Conservation (phyloP, 2,888 invertebrate species). For the Noctua pronuba region DNA sequence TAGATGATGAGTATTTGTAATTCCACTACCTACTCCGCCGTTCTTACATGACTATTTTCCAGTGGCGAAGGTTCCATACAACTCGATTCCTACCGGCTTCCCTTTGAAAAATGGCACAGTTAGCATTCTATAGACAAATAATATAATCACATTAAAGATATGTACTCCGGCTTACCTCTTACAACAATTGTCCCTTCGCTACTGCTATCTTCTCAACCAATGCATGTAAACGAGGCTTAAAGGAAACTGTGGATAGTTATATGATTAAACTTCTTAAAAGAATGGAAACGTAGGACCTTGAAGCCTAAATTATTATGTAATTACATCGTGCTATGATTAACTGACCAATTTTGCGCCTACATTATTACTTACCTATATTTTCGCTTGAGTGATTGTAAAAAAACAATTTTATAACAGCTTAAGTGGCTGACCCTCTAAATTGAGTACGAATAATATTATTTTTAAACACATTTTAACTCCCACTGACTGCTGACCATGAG, state of each 20-base stretch:
- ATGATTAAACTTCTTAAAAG: slow-evolving; percentile 14
- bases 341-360: slow-evolving; percentile 21
- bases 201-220: neutral
- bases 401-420: neutral
- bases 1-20: neutral
- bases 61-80: no score
- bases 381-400: slow-evolving; percentile 36
- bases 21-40: neutral
- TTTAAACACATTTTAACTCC: no score
- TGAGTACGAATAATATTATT: slow-evolving; percentile 1
- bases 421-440: slow-evolving; percentile 1
- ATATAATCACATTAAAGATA: no score
- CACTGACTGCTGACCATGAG: neutral
- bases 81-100: no score
- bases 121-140: no score
- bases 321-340: slow-evolving; percentile 30
- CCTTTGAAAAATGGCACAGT: no score
- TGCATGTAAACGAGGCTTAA: neutral
- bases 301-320: slow-evolving; percentile 20
- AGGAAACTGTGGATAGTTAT: slow-evolving; percentile 4
- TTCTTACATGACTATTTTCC: neutral
- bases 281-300: slow-evolving; percentile 38
- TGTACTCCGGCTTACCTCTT: no score
- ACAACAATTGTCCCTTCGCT: no score
- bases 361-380: slow-evolving; percentile 13